These are phyloP conservation scores for Sebastes goodei DNA, from an alignment of 2,797 vertebrate genomes.

Conservation along the genomic window DNA sequence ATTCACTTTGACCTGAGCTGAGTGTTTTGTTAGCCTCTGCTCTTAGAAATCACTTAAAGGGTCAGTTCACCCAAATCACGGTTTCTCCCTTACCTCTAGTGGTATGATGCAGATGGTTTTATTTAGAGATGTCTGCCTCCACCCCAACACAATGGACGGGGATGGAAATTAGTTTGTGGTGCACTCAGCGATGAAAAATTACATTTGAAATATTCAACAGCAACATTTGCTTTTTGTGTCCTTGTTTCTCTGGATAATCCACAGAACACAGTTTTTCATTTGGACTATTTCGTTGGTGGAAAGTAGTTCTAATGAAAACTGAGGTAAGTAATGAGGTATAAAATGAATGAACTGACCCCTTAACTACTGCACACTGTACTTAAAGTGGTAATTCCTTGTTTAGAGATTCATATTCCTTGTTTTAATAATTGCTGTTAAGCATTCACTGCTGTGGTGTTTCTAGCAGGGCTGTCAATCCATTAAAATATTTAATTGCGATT, in stretches of 20 bases:
- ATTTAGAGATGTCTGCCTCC: neutral
- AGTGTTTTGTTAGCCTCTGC: neutral
- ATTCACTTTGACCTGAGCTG: conserved; percentile 8
- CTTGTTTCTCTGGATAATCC: neutral
- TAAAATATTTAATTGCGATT: too few relatives aligned
- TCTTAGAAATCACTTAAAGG: neutral
- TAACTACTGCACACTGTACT: neutral
- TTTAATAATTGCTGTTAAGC: too few relatives aligned
- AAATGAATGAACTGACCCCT: neutral
- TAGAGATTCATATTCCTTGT: too few relatives aligned
- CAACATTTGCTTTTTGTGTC: neutral
- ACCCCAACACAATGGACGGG: neutral
- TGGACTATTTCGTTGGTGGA: neutral
- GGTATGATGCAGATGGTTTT: neutral
- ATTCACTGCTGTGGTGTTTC: too few relatives aligned
- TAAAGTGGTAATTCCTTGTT: neutral
- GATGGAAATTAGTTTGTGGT: neutral
- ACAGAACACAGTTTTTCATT: neutral
- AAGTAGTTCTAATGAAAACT: neutral
- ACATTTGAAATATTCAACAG: neutral
- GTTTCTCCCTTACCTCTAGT: neutral
- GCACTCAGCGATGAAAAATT: neutral
- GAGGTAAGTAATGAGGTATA: neutral
- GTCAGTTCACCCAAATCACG: neutral
- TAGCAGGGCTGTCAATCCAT: too few relatives aligned